Conservation (phyloP, 2,113 vertebrate species). For the Mus spicilegus region DNA sequence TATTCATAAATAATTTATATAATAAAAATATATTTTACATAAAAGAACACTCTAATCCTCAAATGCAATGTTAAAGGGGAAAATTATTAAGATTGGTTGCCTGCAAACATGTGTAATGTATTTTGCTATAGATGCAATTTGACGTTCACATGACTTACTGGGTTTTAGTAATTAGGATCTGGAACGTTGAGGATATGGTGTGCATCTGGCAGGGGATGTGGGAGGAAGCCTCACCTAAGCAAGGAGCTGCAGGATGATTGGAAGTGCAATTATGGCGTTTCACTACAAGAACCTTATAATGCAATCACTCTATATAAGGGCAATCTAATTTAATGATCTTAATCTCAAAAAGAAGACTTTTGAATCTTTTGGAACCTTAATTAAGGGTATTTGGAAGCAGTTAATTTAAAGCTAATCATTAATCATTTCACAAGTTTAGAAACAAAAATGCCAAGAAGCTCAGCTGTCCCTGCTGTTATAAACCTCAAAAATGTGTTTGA, state of each 20-base stretch:
- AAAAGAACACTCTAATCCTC: neutral
- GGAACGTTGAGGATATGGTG: neutral
- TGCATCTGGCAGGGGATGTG: neutral
- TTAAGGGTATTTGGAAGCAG: slow-evolving; percentile 73
- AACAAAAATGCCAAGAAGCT: slow-evolving; percentile 54
- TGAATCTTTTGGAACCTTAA: slow-evolving; percentile 61
- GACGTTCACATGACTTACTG: neutral
- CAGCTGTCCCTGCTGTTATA: slow-evolving; percentile 57
- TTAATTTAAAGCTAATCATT: slow-evolving; percentile 72
- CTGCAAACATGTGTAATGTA: neutral
- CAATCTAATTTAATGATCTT: slow-evolving; percentile 63
- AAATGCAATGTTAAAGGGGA: neutral
- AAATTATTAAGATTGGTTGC: neutral
- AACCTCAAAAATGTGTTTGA: slow-evolving; percentile 45
- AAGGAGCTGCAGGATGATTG: neutral
- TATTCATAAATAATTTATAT: neutral
- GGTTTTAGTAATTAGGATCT: neutral
- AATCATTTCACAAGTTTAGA: slow-evolving; percentile 50
- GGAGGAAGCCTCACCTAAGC: neutral
- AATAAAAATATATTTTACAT: neutral
- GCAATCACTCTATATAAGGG: slow-evolving; percentile 40
- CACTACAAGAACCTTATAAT: slow-evolving; percentile 24
- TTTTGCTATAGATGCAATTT: rapidly evolving
- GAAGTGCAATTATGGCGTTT: slow-evolving; percentile 38
- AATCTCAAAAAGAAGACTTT: slow-evolving; percentile 58